phyloP scores from a whole-genome alignment of 2,113 vertebrate species.

The Vidua macroura region DNA sequence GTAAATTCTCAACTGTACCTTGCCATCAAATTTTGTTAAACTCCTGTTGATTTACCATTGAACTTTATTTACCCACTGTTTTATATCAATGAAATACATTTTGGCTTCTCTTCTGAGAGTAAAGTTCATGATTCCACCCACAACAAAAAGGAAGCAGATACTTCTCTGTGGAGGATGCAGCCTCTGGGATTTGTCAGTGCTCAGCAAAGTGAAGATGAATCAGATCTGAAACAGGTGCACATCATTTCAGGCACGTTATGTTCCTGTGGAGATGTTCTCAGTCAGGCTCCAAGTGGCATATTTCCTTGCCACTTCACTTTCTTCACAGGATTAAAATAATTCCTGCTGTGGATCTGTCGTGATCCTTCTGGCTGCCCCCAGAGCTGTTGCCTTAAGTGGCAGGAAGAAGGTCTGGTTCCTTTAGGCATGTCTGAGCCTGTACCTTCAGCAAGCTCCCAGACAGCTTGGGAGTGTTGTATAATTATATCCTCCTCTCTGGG shows the following conservation, averaged over 20 bases:
- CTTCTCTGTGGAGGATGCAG: not conserved
- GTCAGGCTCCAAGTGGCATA: not conserved
- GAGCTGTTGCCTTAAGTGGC: not conserved
- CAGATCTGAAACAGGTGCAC: not conserved
- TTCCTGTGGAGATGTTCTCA: not conserved
- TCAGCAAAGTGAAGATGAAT: not conserved
- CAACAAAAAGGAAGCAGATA: not conserved
- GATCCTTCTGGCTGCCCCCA: not conserved
- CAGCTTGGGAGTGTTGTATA: not conserved
- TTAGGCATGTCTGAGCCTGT: not conserved
- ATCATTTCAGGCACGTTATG: not conserved
- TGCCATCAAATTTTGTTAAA: not conserved
- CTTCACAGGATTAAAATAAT: not conserved
- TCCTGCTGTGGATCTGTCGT: not conserved
- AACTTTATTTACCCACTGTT: not conserved
- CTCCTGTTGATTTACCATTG: not conserved
- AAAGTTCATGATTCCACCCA: not conserved
- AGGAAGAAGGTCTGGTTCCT: not conserved
- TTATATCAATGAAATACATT: not conserved
- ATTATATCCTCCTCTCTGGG: not conserved
- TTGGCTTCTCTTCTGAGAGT: not conserved
- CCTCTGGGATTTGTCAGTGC: not conserved
- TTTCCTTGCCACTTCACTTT: not conserved
- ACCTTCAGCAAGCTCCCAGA: not conserved
- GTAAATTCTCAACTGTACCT: not conserved